These are phyloP conservation scores for Heliconius himera DNA, from an alignment of 1,140 invertebrate species.

Conservation along the genomic window DNA sequence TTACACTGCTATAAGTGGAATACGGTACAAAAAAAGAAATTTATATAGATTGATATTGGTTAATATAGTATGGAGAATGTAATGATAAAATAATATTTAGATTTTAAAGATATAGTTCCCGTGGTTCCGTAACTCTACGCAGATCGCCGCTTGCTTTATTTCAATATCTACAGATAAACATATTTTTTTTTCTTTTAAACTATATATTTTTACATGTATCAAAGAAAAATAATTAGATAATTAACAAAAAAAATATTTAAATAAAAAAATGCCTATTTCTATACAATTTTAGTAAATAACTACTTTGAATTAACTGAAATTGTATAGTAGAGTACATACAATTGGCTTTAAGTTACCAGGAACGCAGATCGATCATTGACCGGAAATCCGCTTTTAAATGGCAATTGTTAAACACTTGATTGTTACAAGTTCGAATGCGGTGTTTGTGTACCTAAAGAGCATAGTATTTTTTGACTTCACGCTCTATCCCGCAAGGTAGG, in stretches of 20 bases:
- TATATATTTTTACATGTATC: no score
- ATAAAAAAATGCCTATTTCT: neutral
- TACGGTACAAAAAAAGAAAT: no score
- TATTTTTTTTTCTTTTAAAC: no score
- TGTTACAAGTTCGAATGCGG: neutral
- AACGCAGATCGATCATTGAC: slow-evolving; percentile 12
- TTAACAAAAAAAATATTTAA: neutral
- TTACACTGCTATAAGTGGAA: no score
- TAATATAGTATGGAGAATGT: no score
- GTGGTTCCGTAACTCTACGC: no score
- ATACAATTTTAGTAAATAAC: neutral
- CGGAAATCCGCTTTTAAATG: slow-evolving; percentile 10
- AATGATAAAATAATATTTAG: no score
- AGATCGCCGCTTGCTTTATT: no score
- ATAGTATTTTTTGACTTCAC: neutral
- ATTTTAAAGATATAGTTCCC: no score
- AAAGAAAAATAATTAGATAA: no score
- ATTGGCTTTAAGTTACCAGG: neutral
- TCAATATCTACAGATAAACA: no score
- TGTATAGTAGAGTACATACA: neutral
- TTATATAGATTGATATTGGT: no score
- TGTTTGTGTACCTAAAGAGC: neutral
- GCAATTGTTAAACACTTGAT: neutral
- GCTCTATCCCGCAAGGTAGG: neutral
- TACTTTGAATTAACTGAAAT: neutral